Evolutionary conservation across 2,888 invertebrate species (phyloP), one percentile per base, ranked within the genome.

Genomic region (Seira musarum): DNA sequence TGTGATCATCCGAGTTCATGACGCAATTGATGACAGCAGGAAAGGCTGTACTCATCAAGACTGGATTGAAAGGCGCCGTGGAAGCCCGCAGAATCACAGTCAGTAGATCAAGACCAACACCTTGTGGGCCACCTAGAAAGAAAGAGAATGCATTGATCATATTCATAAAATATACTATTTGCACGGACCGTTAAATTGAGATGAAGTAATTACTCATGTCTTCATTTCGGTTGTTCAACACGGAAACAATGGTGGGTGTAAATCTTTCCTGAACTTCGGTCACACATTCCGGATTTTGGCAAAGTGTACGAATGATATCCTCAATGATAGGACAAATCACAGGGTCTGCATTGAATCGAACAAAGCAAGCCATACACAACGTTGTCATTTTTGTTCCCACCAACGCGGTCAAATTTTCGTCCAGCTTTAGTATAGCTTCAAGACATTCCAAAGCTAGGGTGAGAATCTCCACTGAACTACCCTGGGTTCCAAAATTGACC

Each of bases 21-120:
- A 92, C 91, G 86, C 93, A 92, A 81, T 92, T 91, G 19, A 93
- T 91, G 65, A 92, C 91, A 0, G 92, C 92, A 2, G 93, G 93
- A 88, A 93, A 94, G 0, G 92, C 93, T 61, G 90, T 91, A 46
- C 91, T 90, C n/a, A 93, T 89, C 75, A 93, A 87, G 2, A 89
- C 88, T 35, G 89, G 90, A 40, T 92, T 91, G 8, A 93, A 85
- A 0, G 93, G 93, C 1, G 89, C 88, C 3, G 91, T 90, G n/a
- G 92, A 92, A 85, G 91, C 91, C 72, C 92, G 90, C 0, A 93
- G 91, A 61, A 94, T 88, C 1, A 92, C 92, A 83, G 91, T 91
- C 15, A 94, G 88, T n/a, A 93, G 90, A 87, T 93, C 93, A 68
- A 94, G 87, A 0, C 93, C 92, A 61, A 92, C 91, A 2, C 85